These are phyloP conservation scores for Aplochiton taeniatus DNA, from an alignment of 2,797 vertebrate species.

Conservation along the genomic window DNA sequence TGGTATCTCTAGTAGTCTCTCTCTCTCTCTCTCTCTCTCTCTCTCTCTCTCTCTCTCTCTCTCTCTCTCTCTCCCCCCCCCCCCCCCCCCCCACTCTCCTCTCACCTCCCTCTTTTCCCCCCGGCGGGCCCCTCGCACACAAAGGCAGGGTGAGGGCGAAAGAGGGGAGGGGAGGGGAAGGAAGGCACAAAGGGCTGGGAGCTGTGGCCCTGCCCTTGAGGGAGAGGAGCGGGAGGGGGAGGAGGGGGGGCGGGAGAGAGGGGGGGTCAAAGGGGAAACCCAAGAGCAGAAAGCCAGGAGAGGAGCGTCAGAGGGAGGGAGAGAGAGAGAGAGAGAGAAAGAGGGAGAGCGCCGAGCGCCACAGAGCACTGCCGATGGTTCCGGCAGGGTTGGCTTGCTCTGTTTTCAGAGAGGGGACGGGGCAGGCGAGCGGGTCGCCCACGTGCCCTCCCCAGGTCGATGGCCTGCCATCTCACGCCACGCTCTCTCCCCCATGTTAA, in stretches of 20 bases:
- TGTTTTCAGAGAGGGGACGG: constrained; percentile 28
- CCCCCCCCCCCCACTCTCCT: constrained; percentile 10
- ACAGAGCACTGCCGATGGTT: constrained; percentile 36
- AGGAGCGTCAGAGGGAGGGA: constrained; percentile 74
- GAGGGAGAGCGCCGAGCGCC: constrained; percentile 34
- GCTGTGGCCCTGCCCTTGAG: constrained; percentile 62
- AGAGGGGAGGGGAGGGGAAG: constrained; percentile 31
- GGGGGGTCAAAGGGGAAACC: constrained; percentile 45
- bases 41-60: constrained; percentile 29
- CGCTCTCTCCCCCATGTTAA: not conserved
- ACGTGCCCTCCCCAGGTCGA: constrained; percentile 35
- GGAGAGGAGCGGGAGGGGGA: constrained; percentile 41
- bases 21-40: constrained; percentile 9
- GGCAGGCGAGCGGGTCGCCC: constrained; percentile 49
- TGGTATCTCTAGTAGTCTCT: not conserved
- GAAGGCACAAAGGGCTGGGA: constrained; percentile 63
- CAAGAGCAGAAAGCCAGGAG: constrained; percentile 74
- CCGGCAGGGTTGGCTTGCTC: constrained; percentile 33
- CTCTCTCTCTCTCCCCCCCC: constrained; percentile 14
- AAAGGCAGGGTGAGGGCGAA: constrained; percentile 59
- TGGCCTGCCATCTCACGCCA: constrained; percentile 15
- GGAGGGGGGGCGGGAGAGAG: constrained; percentile 38
- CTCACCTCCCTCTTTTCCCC: constrained; percentile 47
- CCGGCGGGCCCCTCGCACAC: constrained; percentile 64
- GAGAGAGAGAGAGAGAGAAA: constrained; percentile 21